phyloP scores from a whole-genome alignment of 2,113 vertebrate species.

The Cygnus atratus region DNA sequence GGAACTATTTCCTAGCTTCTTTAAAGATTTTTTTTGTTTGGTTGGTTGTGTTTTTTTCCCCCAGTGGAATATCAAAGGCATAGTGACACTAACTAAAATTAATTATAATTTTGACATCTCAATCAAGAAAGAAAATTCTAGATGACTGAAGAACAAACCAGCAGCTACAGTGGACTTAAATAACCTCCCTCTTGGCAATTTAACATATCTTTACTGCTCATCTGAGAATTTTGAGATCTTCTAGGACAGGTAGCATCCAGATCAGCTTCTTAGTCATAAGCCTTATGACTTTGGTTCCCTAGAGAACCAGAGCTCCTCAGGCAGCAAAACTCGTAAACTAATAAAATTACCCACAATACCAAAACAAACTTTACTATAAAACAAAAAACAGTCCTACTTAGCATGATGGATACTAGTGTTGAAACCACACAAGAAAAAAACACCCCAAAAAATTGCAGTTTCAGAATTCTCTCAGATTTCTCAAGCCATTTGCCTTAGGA shows the following conservation, averaged over 20 bases:
- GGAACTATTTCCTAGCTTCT: background rate
- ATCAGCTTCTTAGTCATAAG: background rate
- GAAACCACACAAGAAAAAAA: background rate
- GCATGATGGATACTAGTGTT: fast-evolving
- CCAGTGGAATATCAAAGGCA: background rate
- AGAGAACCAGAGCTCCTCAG: background rate
- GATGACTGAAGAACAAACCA: fast-evolving
- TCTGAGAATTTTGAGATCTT: background rate
- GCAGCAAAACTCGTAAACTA: background rate
- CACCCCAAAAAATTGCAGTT: background rate
- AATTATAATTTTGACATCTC: too few relatives aligned
- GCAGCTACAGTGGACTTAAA: background rate
- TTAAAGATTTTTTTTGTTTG: background rate
- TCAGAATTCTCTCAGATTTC: background rate
- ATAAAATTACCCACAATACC: background rate
- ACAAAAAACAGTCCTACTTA: fast-evolving
- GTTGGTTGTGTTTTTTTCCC: too few relatives aligned
- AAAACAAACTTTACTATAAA: background rate
- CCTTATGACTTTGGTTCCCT: background rate
- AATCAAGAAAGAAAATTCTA: background rate
- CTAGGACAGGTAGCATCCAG: background rate
- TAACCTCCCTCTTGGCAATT: background rate
- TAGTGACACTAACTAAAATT: too few relatives aligned
- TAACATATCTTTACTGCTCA: background rate
- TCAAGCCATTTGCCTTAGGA: background rate